A percentile compares a stretch with the other conserved stretches of the same genome.
Evolutionary conservation across 2,797 vertebrate genomes (phyloP).

Genomic region (Lepus oiostolus): DNA sequence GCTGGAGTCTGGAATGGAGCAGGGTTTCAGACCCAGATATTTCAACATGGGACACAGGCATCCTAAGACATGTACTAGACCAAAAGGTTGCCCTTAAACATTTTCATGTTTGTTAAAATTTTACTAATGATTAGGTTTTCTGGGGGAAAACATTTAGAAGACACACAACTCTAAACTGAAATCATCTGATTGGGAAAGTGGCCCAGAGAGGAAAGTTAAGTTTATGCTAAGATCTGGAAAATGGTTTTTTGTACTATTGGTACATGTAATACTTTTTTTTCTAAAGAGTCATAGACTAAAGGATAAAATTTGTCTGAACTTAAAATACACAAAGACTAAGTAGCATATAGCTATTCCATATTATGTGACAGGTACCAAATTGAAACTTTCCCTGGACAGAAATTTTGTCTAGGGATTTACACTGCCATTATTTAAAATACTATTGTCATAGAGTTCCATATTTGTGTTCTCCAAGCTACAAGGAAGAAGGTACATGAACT

Average conservation of each 20-base stretch:
- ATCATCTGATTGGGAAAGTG: not conserved
- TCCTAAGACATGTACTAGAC: no score
- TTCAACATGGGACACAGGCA: no score
- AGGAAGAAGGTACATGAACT: not conserved
- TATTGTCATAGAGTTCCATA: not conserved
- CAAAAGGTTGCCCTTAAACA: no score
- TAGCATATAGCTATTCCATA: not conserved
- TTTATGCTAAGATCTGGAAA: not conserved
- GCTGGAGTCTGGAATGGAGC: no score
- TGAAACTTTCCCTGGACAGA: not conserved
- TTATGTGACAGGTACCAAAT: not conserved
- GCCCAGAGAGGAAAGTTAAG: not conserved
- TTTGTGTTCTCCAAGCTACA: constrained; percentile 1
- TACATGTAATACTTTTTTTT: constrained; percentile 12
- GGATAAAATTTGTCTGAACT: not conserved
- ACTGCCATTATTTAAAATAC: constrained; percentile 4
- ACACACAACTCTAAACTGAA: not conserved
- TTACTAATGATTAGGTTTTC: not conserved
- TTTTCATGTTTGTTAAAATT: not conserved
- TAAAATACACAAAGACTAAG: not conserved
- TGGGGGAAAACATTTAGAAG: not conserved
- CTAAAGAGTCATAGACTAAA: constrained; percentile 11
- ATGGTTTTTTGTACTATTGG: not conserved
- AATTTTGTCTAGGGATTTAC: not conserved
- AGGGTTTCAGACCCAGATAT: no score